Conservation (phyloP, 1,140 invertebrate genomes). For the Vanessa tameamea region DNA sequence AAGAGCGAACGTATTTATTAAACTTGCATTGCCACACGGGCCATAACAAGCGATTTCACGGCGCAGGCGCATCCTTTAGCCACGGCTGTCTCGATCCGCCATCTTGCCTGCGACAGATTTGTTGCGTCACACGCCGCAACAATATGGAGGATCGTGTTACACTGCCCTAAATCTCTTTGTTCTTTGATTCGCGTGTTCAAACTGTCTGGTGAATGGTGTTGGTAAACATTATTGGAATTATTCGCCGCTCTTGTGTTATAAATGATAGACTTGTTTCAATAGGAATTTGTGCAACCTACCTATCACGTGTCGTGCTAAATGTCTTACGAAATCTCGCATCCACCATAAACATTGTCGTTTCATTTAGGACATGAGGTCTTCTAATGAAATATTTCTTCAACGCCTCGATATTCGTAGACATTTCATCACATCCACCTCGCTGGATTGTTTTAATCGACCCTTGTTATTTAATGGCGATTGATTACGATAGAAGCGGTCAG, state of each 20-base stretch:
- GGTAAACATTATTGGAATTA: constrained; percentile 54
- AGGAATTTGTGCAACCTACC: constrained; percentile 32
- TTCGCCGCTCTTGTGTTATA: constrained; percentile 40
- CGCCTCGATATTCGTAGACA: constrained; percentile 23
- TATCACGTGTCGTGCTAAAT: constrained; percentile 34
- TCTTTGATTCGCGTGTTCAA: constrained; percentile 60
- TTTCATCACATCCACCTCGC: constrained; percentile 33
- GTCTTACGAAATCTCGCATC: constrained; percentile 27
- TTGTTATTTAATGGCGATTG: constrained; percentile 38
- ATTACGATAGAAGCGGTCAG: constrained; percentile 41
- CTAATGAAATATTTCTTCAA: constrained; percentile 10
- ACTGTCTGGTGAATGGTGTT: constrained; percentile 52
- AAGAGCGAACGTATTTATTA: constrained; percentile 28
- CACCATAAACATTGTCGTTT: constrained; percentile 5
- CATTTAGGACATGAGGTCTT: neutral
- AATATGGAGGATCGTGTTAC: constrained; percentile 74
- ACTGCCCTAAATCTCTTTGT: constrained; percentile 73
- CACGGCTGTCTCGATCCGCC: constrained; percentile 68
- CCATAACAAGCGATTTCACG: constrained; percentile 67
- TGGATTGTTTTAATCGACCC: constrained; percentile 28
- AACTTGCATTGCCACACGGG: constrained; percentile 41
- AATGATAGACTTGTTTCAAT: constrained; percentile 51
- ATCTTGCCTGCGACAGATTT: constrained; percentile 67
- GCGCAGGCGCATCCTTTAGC: constrained; percentile 71
- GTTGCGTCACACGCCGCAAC: constrained; percentile 64